phyloP scores from a whole-genome alignment of 2,888 invertebrate genomes.

The Polyploca ridens region DNA sequence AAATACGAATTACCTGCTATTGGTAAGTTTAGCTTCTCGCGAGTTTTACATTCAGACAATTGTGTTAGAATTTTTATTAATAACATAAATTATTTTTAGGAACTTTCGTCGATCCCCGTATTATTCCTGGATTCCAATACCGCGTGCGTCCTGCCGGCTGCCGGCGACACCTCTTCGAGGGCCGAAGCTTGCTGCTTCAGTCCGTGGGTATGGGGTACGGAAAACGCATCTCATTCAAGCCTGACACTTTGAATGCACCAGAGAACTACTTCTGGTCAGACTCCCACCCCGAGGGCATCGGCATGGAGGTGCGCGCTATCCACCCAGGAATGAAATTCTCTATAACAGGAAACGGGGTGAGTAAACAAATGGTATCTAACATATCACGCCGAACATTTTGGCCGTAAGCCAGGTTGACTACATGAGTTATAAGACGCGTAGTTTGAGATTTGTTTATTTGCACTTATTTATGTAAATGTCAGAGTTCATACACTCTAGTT shows the following conservation, averaged over 20 bases:
- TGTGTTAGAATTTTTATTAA: slow-evolving; percentile 13
- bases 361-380: slow-evolving; percentile 32
- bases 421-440: slow-evolving; percentile 20
- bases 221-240: slow-evolving; percentile 89
- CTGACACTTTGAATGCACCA: slow-evolving; percentile 84
- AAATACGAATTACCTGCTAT: slow-evolving; percentile 88
- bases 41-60: slow-evolving; percentile 10
- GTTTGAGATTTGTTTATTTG: slow-evolving; percentile 44
- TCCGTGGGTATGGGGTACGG: slow-evolving; percentile 91
- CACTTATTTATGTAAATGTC: slow-evolving; percentile 38
- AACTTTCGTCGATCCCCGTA: slow-evolving; percentile 89
- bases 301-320: slow-evolving; percentile 87
- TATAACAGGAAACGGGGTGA: slow-evolving; percentile 85
- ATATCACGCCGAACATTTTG: slow-evolving; percentile 27
- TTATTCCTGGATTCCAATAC: slow-evolving; percentile 90
- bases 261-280: slow-evolving; percentile 92
- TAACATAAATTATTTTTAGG: slow-evolving; percentile 64
- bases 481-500: slow-evolving; percentile 43
- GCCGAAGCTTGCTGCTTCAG: slow-evolving; percentile 85
- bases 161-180: slow-evolving; percentile 86
- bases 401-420: slow-evolving; percentile 38
- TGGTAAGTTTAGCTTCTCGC: slow-evolving; percentile 79
- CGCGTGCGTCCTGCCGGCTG: slow-evolving; percentile 88
- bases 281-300: slow-evolving; percentile 89
- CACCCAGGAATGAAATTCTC: slow-evolving; percentile 87